Percentiles rank a stretch among this genome's conserved stretches.
Conservation (phyloP, 2,797 vertebrate genomes). For the Poeciliopsis paucimaculata region DNA sequence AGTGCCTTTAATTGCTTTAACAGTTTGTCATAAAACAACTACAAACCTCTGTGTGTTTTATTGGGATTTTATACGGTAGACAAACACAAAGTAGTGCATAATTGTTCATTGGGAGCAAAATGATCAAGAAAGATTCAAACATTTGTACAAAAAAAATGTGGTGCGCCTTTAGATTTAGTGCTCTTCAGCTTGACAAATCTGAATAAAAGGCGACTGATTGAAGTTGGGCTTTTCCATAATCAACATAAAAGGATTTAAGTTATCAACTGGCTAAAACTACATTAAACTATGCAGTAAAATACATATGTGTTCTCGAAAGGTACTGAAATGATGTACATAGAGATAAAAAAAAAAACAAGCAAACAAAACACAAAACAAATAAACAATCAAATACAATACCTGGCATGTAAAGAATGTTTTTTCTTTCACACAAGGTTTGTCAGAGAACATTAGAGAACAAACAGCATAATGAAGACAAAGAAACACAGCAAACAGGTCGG, state of each 20-base stretch:
- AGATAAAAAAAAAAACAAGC: neutral
- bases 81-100: neutral
- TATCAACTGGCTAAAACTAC: neutral
- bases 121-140: neutral
- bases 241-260: neutral
- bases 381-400: neutral
- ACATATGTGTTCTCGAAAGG: neutral
- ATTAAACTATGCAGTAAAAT: neutral
- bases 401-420: neutral
- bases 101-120: no score
- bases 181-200: no score
- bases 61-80: neutral
- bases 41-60: no score
- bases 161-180: no score
- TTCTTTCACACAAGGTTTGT: neutral
- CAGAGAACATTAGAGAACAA: neutral
- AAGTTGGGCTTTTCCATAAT: neutral
- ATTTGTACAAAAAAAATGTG: neutral
- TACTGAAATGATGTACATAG: neutral
- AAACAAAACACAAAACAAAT: neutral
- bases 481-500: neutral
- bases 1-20: neutral
- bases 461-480: neutral
- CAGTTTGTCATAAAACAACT: neutral
- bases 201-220: no score